phyloP scores from a whole-genome alignment of 2,113 vertebrate genomes.

The Pelodiscus sinensis region DNA sequence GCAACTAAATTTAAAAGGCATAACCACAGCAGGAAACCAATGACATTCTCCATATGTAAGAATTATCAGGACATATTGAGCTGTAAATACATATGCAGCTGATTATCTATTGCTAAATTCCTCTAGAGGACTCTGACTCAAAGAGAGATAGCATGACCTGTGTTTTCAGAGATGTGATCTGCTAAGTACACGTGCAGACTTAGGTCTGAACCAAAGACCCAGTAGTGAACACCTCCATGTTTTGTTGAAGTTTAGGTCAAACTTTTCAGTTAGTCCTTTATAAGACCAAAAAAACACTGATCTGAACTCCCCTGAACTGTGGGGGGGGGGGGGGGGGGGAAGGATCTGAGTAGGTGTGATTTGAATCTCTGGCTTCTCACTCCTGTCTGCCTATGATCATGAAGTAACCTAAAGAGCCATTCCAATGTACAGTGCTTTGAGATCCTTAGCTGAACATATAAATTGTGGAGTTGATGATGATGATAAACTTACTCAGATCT shows the following conservation, averaged over 20 bases:
- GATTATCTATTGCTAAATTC: not conserved
- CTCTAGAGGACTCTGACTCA: not conserved
- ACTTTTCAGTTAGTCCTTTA: not conserved
- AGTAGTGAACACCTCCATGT: not conserved
- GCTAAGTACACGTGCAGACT: not conserved
- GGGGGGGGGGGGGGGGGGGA: too few species aligned
- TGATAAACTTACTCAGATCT: not conserved
- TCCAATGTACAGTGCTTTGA: not conserved
- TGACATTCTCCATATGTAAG: not conserved
- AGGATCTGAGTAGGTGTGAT: not conserved
- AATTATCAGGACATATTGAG: not conserved
- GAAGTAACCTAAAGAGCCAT: not conserved
- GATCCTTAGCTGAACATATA: not conserved
- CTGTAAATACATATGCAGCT: not conserved
- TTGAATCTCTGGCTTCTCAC: not conserved
- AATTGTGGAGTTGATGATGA: not conserved
- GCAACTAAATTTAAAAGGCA: not conserved
- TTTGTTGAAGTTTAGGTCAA: not conserved
- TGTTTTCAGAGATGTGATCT: not conserved
- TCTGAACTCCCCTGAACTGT: not conserved
- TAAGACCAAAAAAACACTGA: rapidly evolving
- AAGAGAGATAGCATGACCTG: not conserved
- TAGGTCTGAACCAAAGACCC: not conserved
- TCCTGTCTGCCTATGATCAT: not conserved
- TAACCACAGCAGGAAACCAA: not conserved